Base-by-base conservation (phyloP, 2,113 vertebrate species). In the Oncorhynchus tshawytscha region DNA sequence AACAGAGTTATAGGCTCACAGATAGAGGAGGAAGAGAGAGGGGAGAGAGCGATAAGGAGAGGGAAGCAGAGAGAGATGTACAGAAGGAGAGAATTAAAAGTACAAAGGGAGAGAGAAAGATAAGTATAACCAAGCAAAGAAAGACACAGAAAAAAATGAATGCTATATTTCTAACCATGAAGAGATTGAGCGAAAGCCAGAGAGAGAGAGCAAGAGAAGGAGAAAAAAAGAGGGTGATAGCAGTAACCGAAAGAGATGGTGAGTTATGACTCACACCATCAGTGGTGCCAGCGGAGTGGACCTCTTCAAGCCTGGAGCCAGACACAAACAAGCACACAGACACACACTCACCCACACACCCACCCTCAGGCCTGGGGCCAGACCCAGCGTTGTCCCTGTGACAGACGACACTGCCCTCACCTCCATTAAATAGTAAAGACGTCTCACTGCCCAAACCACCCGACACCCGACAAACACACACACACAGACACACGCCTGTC, bases 101-200 rank as follows among this genome's bases (percentile, higher is more conserved):
- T 45, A 45, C 9, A 45, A 11, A 45, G 39, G 11, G 39, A 45
- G 39, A 45, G 9, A 45, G 39, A 45, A 45, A 45, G 34, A 39
- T 39, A 39, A 39, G 8, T 39, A 39, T 39, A 39, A 39, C 39
- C 51, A 57, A 13, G 51, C 16, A 57, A 18, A 45, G 39, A 45
- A 45, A 11, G 75, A 83, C 64, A 72, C 24, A 25, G 62, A 24
- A 45, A 45, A 45, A 45, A 0, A 11, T 11, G 0, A 11, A 45
- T 11, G 39, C 71, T 62, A 48, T 16, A 15, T 73, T 8, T 24
- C 65, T 77, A 73, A 25, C 86, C 92, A 84, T 98, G 97, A 95
- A 98, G 94, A 34, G 91, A 92, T 77, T 99, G 93, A 80, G 98
- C 95, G 81, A 96, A 99, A 94, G 88, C 97, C 96, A 69, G 92